phyloP scores from a whole-genome alignment of 1,140 invertebrate genomes.

The Calosoma granatense region DNA sequence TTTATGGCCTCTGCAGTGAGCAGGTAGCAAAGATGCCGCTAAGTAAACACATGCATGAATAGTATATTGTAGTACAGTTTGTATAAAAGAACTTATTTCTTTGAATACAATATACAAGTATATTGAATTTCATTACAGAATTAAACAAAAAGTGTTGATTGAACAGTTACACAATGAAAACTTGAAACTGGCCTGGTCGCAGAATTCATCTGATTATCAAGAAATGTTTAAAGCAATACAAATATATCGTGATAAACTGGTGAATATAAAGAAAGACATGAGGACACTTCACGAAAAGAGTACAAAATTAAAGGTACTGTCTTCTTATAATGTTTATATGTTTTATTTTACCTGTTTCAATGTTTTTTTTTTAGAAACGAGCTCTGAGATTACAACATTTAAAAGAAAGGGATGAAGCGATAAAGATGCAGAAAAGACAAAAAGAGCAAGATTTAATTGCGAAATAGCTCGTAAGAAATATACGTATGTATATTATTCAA shows the following conservation, averaged over 20 bases:
- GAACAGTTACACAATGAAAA: constrained; percentile 23
- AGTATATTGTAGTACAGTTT: neutral
- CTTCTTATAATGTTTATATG: neutral
- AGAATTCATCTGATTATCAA: constrained; percentile 19
- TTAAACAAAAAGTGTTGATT: constrained; percentile 19
- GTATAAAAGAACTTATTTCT: too few relatives aligned
- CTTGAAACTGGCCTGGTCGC: constrained; percentile 21
- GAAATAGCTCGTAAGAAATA: too few relatives aligned
- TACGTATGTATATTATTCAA: too few relatives aligned
- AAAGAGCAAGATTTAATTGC: constrained; percentile 16
- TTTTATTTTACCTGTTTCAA: constrained; percentile 5
- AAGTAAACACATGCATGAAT: neutral
- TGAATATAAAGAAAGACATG: constrained; percentile 21
- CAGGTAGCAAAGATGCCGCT: too few relatives aligned
- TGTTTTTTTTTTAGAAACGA: constrained; percentile 11
- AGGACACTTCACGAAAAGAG: constrained; percentile 20
- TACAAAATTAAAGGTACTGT: constrained; percentile 18
- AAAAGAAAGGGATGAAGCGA: constrained; percentile 15
- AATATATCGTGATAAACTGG: constrained; percentile 19
- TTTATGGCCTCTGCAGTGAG: too few relatives aligned
- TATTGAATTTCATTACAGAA: constrained; percentile 13
- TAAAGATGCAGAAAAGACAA: constrained; percentile 16
- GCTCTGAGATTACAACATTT: constrained; percentile 15
- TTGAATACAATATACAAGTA: too few relatives aligned
- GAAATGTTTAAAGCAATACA: constrained; percentile 19